Percentiles rank a stretch among this genome's conserved stretches.
phyloP scores from a whole-genome alignment of 2,797 vertebrate genomes.

The Tamandua tetradactyla region DNA sequence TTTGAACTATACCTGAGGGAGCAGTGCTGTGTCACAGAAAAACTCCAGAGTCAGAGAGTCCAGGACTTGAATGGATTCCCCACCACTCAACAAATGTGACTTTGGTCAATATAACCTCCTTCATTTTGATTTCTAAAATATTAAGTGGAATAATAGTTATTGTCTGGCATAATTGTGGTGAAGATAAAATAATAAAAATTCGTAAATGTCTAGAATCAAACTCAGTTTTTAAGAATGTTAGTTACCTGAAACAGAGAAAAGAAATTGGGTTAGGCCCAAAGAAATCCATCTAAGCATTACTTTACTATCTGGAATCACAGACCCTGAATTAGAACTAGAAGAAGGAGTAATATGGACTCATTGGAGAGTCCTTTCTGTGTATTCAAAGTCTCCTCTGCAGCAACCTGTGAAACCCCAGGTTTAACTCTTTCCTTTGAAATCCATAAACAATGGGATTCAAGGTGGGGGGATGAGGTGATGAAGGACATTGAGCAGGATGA shows the following conservation, averaged over 20 bases:
- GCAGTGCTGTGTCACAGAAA: neutral
- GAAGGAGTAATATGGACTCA: neutral
- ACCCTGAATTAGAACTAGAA: neutral
- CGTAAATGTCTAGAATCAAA: neutral
- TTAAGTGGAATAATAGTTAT: neutral
- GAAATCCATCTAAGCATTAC: neutral
- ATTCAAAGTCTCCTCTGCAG: neutral
- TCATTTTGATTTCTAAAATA: neutral
- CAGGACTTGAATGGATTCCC: neutral
- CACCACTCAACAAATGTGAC: neutral
- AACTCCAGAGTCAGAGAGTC: neutral
- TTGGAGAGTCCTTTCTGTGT: neutral
- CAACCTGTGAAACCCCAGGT: neutral
- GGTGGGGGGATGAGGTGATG: neutral
- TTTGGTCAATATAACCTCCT: neutral
- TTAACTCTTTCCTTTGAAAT: neutral
- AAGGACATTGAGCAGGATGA: constrained; percentile 2
- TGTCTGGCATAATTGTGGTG: neutral
- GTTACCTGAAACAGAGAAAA: neutral
- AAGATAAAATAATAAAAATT: neutral
- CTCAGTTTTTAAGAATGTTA: neutral
- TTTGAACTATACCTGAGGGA: neutral
- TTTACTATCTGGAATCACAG: neutral
- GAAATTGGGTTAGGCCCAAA: neutral
- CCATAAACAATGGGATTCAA: constrained; percentile 5